phyloP scores from a whole-genome alignment of 2,888 invertebrate species.

The Helleia helle region DNA sequence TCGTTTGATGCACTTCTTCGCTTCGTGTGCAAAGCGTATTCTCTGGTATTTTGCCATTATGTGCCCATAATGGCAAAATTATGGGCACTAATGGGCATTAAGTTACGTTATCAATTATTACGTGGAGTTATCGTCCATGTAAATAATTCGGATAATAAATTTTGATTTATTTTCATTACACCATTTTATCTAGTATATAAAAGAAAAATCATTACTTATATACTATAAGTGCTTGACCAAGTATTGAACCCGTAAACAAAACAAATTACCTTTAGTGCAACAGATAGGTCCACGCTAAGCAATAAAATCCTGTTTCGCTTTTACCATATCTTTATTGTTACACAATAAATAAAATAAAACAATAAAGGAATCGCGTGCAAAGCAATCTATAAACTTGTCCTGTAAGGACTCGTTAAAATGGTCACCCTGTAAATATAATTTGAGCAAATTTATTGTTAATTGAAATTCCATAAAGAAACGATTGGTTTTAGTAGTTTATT shows the following conservation, averaged over 20 bases:
- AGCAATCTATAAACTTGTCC: slow-evolving; percentile 8
- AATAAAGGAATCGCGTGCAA: slow-evolving; percentile 7
- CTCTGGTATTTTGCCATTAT: no score
- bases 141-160: no score
- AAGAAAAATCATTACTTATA: no score
- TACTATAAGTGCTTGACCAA: no score
- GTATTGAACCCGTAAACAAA: not conserved
- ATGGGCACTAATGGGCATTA: no score
- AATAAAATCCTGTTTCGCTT: slow-evolving; percentile 8
- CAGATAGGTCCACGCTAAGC: slow-evolving; percentile 3
- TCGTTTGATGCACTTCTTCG: no score
- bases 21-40: no score
- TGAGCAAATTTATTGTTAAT: slow-evolving; percentile 11
- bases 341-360: slow-evolving; percentile 5
- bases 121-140: no score
- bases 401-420: slow-evolving; percentile 8
- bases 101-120: no score
- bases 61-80: no score
- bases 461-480: slow-evolving; percentile 9
- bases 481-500: slow-evolving; percentile 4
- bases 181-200: no score
- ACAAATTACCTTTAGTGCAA: not conserved
- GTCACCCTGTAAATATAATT: slow-evolving; percentile 12
- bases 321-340: slow-evolving; percentile 8
- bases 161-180: no score